Percentiles rank a stretch among this genome's conserved stretches.
Conservation (phyloP, 1,140 invertebrate genomes). For the Triops longicaudatus region DNA sequence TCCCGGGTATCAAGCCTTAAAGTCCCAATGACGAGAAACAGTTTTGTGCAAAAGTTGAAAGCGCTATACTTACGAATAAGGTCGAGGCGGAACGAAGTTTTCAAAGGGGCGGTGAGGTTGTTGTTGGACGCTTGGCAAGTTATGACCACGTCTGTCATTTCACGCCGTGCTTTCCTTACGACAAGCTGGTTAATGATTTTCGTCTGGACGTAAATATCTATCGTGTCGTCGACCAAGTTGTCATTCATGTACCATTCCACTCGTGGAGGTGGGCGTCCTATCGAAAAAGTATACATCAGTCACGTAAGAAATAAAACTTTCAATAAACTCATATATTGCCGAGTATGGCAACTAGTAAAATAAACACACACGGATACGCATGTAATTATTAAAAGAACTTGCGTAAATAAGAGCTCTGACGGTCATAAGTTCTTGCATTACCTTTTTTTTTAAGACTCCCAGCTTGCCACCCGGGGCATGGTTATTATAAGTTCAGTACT, state of each 20-base stretch:
- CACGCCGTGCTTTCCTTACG: not conserved
- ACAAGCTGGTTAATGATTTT: not conserved
- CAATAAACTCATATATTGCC: no score
- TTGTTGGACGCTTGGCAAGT: constrained; percentile 10
- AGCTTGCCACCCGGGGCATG: no score
- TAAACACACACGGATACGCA: no score
- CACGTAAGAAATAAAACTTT: not conserved
- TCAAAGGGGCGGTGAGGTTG: not conserved
- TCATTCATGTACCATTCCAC: not conserved
- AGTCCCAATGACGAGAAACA: not conserved
- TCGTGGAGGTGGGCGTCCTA: not conserved
- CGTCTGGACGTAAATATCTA: constrained; percentile 2
- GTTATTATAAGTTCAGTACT: no score
- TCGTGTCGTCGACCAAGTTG: not conserved
- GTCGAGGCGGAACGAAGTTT: not conserved
- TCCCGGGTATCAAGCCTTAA: not conserved
- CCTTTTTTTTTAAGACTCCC: no score
- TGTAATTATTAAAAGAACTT: no score
- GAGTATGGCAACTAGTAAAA: no score
- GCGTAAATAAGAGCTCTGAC: no score
- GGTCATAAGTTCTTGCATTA: no score
- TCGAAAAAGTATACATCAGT: not conserved
- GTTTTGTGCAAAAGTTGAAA: not conserved
- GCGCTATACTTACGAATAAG: not conserved
- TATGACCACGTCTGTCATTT: constrained; percentile 1